These are phyloP conservation scores for Macrotus californicus DNA, from an alignment of 2,113 vertebrate species.

Conservation along the genomic window DNA sequence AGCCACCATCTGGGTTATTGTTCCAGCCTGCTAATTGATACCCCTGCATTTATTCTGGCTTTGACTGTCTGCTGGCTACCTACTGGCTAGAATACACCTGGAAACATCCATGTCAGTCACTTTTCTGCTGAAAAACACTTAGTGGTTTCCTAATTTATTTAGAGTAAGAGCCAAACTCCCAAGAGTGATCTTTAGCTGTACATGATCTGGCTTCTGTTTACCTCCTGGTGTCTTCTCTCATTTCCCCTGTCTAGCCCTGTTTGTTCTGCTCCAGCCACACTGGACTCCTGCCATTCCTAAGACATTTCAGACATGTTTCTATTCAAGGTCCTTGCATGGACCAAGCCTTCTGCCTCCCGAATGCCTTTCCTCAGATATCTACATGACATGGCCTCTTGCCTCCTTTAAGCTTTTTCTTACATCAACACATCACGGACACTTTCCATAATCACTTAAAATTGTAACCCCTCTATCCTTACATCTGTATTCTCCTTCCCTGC, in stretches of 20 bases:
- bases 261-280: not conserved
- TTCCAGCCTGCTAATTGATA: not conserved
- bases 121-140: not conserved
- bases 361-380: not conserved
- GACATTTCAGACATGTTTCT: not conserved
- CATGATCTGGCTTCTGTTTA: not conserved
- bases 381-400: accelerated
- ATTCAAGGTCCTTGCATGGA: not conserved
- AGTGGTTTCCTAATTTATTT: not conserved
- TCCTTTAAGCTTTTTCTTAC: not conserved
- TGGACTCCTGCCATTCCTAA: not conserved
- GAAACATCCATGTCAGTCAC: not conserved
- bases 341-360: not conserved
- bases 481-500: not conserved
- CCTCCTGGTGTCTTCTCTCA: not conserved
- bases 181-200: not conserved
- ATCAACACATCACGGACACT: not conserved
- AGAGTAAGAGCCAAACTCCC: not conserved
- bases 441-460: not conserved
- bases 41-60: not conserved
- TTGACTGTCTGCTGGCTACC: not conserved
- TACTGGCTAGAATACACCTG: not conserved
- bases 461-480: not conserved
- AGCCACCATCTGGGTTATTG: not conserved
- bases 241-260: not conserved